Conservation (phyloP, 1,140 invertebrate genomes). For the Zaprionus lachaisei region DNA sequence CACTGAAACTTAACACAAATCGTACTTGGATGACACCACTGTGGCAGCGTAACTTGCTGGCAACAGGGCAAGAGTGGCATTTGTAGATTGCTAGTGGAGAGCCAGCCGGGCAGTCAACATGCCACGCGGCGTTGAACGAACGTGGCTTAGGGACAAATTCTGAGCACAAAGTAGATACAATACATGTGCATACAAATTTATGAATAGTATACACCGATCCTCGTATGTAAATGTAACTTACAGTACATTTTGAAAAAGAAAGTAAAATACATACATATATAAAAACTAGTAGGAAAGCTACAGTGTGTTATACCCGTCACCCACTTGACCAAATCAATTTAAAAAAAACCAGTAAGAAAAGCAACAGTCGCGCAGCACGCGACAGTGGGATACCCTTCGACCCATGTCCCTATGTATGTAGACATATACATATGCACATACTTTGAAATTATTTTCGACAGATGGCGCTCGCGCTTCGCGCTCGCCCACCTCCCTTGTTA, state of each 20-base stretch:
- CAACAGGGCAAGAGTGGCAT: background rate
- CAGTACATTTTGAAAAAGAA: conserved; percentile 15
- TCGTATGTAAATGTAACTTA: background rate
- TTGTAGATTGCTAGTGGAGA: conserved; percentile 47
- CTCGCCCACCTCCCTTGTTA: no score
- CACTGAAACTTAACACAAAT: background rate
- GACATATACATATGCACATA: no score
- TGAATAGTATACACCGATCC: background rate
- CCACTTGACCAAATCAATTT: no score
- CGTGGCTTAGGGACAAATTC: conserved; percentile 15
- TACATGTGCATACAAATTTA: background rate
- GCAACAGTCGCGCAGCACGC: no score
- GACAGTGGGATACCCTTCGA: no score
- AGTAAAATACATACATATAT: conserved; percentile 32
- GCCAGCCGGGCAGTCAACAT: conserved; percentile 39
- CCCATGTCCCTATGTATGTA: no score
- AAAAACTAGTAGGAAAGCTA: no score
- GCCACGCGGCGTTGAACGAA: conserved; percentile 39
- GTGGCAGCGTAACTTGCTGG: background rate
- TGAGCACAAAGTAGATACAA: background rate
- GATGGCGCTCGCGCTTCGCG: no score
- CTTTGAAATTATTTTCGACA: no score
- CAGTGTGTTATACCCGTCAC: no score
- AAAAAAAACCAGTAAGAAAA: no score
- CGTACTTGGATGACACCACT: background rate